Evolutionary conservation across 2,113 vertebrate genomes (phyloP).

Genomic region (Chaenocephalus aceratus): DNA sequence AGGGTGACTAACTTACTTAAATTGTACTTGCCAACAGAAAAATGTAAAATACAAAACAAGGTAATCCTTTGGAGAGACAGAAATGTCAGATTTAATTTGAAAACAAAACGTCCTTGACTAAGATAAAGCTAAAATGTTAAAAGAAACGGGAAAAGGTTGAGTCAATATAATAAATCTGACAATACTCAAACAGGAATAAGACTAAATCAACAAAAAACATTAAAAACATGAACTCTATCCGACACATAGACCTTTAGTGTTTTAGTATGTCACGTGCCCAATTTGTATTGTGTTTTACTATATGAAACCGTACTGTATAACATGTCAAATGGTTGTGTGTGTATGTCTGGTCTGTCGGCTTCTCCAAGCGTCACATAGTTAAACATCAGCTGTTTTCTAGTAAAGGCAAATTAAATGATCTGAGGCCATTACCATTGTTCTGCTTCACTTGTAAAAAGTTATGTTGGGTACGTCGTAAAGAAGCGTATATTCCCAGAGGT

Average conservation of each 20-base stretch:
- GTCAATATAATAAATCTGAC: too few relatives aligned
- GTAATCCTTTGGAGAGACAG: too few relatives aligned
- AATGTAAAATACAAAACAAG: too few relatives aligned
- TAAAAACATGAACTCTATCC: too few relatives aligned
- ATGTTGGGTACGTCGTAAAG: slow-evolving; percentile 3
- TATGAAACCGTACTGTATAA: background rate
- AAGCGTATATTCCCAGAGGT: slow-evolving; percentile 1
- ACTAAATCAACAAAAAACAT: too few relatives aligned
- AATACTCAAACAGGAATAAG: too few relatives aligned
- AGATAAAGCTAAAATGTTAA: too few relatives aligned
- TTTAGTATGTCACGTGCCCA: background rate
- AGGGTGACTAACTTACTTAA: too few relatives aligned
- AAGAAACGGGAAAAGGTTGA: too few relatives aligned
- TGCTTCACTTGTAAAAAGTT: background rate
- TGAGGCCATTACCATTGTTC: slow-evolving; percentile 29
- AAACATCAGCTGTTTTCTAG: slow-evolving; percentile 21
- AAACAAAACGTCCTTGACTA: too few relatives aligned
- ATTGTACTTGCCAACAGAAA: too few relatives aligned
- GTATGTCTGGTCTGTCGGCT: background rate
- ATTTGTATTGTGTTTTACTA: background rate
- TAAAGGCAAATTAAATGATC: slow-evolving; percentile 6
- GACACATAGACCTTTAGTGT: background rate
- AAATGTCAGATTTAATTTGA: too few relatives aligned
- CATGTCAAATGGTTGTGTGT: background rate
- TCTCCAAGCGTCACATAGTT: background rate